Percentiles rank a stretch among this genome's conserved stretches.
These are phyloP conservation scores for Sinocyclocheilus grahami DNA, from an alignment of 2,113 vertebrate species.

Conservation along the genomic window DNA sequence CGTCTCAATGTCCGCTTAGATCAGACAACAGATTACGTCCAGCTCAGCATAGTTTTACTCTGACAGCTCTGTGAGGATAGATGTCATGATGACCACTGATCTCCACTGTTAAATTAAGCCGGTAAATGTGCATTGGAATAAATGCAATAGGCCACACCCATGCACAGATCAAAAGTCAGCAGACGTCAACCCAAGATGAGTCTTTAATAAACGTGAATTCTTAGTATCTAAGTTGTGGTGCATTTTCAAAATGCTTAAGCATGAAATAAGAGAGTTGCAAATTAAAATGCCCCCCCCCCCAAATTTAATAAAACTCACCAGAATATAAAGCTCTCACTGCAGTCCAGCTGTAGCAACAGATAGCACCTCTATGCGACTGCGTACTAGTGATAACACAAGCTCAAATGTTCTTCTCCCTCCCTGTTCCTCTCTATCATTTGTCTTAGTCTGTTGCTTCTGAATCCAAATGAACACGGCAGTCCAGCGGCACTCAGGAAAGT, in stretches of 20 bases:
- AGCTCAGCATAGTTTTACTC: constrained; percentile 26
- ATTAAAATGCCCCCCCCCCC: not conserved
- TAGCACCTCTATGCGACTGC: constrained; percentile 9
- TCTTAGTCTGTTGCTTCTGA: constrained; percentile 20
- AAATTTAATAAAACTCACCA: not conserved
- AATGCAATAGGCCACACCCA: constrained; percentile 9
- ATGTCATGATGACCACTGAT: not conserved
- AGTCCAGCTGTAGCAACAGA: constrained; percentile 49
- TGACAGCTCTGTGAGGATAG: not conserved
- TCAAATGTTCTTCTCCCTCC: constrained; percentile 31
- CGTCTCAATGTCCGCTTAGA: constrained; percentile 38
- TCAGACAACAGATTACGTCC: constrained; percentile 51
- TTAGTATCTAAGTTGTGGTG: not conserved
- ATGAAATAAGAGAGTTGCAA: not conserved
- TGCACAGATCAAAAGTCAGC: constrained; percentile 22
- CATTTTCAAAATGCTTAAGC: not conserved
- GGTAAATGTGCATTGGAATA: not conserved
- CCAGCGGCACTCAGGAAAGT: constrained; percentile 47
- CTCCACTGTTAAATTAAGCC: not conserved
- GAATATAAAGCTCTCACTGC: constrained; percentile 11
- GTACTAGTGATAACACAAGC: constrained; percentile 61
- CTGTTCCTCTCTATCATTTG: not conserved
- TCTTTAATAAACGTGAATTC: not conserved
- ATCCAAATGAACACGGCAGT: constrained; percentile 1
- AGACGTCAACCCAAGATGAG: not conserved